phyloP scores from a whole-genome alignment of 2,888 invertebrate genomes.

The Clunio marinus region DNA sequence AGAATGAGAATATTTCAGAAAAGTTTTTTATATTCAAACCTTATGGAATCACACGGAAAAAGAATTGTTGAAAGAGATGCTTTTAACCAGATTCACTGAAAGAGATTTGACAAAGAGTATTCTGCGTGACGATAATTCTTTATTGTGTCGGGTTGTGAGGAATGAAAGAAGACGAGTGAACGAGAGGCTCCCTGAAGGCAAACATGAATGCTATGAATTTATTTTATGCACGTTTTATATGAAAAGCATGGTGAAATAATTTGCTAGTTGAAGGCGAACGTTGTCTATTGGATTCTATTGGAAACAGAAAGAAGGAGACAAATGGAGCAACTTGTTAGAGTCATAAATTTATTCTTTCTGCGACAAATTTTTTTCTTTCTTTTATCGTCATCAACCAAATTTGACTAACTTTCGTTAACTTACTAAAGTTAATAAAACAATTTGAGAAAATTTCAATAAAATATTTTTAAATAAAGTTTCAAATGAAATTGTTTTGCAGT shows the following conservation, averaged over 20 bases:
- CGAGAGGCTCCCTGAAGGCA: not conserved
- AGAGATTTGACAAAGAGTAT: conserved; percentile 33
- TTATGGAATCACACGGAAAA: not conserved
- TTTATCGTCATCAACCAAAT: too few species aligned
- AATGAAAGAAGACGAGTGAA: not conserved
- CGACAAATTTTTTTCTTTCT: too few species aligned
- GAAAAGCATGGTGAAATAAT: conserved; percentile 34
- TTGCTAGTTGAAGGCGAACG: conserved; percentile 13
- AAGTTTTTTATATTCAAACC: not conserved
- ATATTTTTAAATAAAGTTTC: too few species aligned
- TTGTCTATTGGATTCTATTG: conserved; percentile 6
- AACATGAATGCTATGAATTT: conserved; percentile 9
- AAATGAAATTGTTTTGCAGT: not conserved
- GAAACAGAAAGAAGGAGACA: conserved; percentile 18
- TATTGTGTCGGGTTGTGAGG: not conserved
- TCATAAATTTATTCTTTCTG: conserved; percentile 25
- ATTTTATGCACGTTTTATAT: conserved; percentile 36
- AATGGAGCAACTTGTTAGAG: conserved; percentile 39
- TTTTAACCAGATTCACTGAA: not conserved
- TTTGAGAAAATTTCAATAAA: too few species aligned
- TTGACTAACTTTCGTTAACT: too few species aligned
- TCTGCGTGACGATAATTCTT: conserved; percentile 37
- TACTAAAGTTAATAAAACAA: too few species aligned
- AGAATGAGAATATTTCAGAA: conserved; percentile 2
- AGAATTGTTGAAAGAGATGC: not conserved